These are phyloP conservation scores for Dasyornis broadbenti DNA, from an alignment of 2,113 vertebrate species.

Conservation along the genomic window DNA sequence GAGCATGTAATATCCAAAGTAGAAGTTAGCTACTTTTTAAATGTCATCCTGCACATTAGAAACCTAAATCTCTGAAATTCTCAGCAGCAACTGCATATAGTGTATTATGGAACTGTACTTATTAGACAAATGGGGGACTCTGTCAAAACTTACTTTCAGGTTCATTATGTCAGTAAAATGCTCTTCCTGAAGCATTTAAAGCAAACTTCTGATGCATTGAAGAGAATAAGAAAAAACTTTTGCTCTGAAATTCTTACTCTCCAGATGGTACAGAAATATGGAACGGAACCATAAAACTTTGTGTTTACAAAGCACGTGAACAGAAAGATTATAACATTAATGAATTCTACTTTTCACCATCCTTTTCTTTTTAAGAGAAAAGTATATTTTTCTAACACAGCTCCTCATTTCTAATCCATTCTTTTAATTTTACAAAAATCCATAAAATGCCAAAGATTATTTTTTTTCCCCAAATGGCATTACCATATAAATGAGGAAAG, in stretches of 20 bases:
- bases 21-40: neutral
- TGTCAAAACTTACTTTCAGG: neutral
- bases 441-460: neutral
- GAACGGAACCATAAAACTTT: neutral
- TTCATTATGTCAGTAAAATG: neutral
- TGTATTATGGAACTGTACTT: neutral
- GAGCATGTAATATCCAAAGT: neutral
- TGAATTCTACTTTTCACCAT: neutral
- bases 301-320: neutral
- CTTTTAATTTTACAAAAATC: conserved; percentile 43
- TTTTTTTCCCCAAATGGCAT: conserved; percentile 5
- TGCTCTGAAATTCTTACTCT: neutral
- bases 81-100: neutral
- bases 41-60: neutral
- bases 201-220: neutral
- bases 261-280: neutral
- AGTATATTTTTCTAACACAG: neutral
- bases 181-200: neutral
- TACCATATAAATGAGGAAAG: conserved; percentile 44
- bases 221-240: neutral
- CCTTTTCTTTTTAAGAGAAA: neutral
- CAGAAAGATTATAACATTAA: conserved; percentile 19
- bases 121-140: neutral
- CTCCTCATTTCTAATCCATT: neutral
- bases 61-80: neutral